Percentiles rank a stretch among this genome's conserved stretches.
phyloP scores from a whole-genome alignment of 2,113 vertebrate species.

The Phrynosoma platyrhinos region DNA sequence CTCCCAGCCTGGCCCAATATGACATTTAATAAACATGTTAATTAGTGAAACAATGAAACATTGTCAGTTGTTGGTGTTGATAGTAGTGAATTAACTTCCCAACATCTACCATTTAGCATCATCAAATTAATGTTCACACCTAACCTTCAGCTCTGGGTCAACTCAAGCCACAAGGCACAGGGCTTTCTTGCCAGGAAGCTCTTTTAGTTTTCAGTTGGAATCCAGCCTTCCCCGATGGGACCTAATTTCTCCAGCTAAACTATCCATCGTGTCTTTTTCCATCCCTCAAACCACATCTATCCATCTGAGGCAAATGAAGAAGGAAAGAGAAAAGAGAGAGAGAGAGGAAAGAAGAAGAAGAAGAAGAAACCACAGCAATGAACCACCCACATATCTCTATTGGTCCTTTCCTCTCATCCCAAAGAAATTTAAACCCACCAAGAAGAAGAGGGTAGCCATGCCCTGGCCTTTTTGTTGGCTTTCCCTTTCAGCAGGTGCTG shows the following conservation, averaged over 20 bases:
- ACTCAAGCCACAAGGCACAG: neutral
- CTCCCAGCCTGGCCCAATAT: too few species aligned
- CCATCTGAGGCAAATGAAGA: constrained; percentile 33
- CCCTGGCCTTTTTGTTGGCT: constrained; percentile 1
- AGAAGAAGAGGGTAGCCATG: constrained; percentile 9
- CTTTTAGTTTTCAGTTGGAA: neutral
- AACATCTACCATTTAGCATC: too few species aligned
- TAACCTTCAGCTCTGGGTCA: neutral
- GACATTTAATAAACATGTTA: too few species aligned
- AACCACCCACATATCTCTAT: constrained; percentile 75
- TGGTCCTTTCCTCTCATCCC: constrained; percentile 70
- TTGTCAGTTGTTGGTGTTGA: too few species aligned
- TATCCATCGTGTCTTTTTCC: constrained; percentile 56
- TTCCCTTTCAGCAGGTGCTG: neutral
- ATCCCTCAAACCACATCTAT: constrained; percentile 38
- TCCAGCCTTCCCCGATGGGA: neutral
- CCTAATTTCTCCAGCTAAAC: constrained; percentile 18
- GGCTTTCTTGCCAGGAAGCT: neutral
- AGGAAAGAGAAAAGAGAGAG: neutral
- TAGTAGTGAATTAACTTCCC: too few species aligned
- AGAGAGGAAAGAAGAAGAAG: neutral
- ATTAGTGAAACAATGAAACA: too few species aligned
- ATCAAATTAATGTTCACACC: too few species aligned
- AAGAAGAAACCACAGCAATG: constrained; percentile 44
- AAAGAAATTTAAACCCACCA: constrained; percentile 70